Evolutionary conservation across 2,113 vertebrate species (phyloP), one percentile per base, ranked within the genome.

Genomic region (Cavia aperea): DNA sequence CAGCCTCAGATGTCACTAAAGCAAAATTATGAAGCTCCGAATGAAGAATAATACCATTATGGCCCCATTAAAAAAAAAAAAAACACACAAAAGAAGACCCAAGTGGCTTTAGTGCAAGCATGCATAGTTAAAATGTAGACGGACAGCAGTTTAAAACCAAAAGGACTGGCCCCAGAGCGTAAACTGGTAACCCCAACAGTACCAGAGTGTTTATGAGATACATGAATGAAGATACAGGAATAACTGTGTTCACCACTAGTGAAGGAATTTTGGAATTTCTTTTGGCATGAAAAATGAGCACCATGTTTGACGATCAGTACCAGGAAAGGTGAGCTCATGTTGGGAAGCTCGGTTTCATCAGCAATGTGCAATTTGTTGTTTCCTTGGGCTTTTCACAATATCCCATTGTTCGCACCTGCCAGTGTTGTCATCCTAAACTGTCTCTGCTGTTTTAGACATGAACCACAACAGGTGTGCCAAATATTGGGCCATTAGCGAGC

Each of bases 391-490:
- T 88, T 75, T 93, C 89, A 94, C 85, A 72, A 60, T 82, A 91
- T 82, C 87, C 95, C 92, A 85, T 94, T 93, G 91, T 95, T 87
- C 87, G 84, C 96, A 95, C 92, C 95, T 95, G 96, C 89, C 91
- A 62, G 56, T 2, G 0, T 75, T 88, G 94, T 82, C 94, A 54
- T 93, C 87, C 94, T 86, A 89, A 86, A 94, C 87, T 82, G 83
- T 70, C n/a, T 2, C 90, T 86, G 94, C 94, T 89, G 81, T 90
- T 96, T 95, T 10, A 39, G 91, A 95, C 86, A n/a, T 0, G 56
- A 93, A 66, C 84, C 89, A 86, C 94, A 93, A 95, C 95, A 97
- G 96, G 95, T 97, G 95, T 94, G 94, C 92, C 83, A 77, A 89
- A 94, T 95, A 78, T 21, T 11, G 92, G 93, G 87, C 84, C 91